phyloP scores from a whole-genome alignment of 2,797 vertebrate genomes.

The Neopelma chrysocephalum region DNA sequence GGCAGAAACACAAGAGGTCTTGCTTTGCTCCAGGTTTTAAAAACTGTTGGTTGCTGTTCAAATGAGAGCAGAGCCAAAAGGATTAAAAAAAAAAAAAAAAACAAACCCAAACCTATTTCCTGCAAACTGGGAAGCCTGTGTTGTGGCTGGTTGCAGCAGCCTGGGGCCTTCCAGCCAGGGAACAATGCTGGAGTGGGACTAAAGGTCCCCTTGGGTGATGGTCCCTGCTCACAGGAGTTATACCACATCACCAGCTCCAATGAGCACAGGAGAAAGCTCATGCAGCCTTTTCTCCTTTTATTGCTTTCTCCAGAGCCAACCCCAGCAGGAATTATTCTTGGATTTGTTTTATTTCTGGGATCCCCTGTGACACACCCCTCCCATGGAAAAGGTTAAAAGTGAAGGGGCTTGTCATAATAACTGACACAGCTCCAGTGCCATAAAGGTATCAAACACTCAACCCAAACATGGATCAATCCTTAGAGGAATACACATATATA shows the following conservation, averaged over 20 bases:
- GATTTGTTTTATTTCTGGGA: not conserved
- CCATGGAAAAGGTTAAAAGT: not conserved
- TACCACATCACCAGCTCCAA: fast-evolving
- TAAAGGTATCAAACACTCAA: not conserved
- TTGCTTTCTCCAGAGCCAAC: not conserved
- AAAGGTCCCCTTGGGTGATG: not conserved
- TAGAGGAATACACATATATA: not conserved
- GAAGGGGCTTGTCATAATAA: not conserved
- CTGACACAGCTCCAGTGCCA: not conserved
- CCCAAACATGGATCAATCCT: not conserved
- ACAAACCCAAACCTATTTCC: slow-evolving; percentile 28
- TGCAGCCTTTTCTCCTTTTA: not conserved
- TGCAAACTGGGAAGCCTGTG: not conserved
- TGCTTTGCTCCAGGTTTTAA: not conserved
- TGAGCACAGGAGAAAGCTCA: not conserved
- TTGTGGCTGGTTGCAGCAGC: not conserved
- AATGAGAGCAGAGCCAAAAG: slow-evolving; percentile 46
- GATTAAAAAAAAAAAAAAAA: slow-evolving; percentile 7
- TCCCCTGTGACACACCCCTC: not conserved
- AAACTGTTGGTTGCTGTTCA: slow-evolving; percentile 46
- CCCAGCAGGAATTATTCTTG: not conserved
- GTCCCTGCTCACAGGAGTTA: not conserved
- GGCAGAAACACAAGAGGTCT: not conserved
- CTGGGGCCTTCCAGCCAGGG: not conserved
- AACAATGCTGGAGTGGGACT: not conserved